Evolutionary conservation across 2,113 vertebrate species (phyloP), one percentile per base, ranked within the genome.

Genomic region (Gymnarchus niloticus): DNA sequence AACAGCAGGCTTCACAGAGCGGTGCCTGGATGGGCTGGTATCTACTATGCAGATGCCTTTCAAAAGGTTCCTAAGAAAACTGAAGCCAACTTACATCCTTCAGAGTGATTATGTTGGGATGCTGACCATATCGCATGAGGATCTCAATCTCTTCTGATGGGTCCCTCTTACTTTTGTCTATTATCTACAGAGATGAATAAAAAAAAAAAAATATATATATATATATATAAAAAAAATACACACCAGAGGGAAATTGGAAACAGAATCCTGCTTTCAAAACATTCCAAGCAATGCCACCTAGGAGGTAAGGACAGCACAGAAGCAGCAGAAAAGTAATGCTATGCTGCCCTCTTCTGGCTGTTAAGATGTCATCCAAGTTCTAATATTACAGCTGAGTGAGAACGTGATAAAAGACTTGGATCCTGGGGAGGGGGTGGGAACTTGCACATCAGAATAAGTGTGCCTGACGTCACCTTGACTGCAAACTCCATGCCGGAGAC

Each of bases 141-240:
- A 99, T 99, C 90, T 99, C 98, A 1, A 98, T 99, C 94, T 99
- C 98, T 92, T 99, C 98, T 2, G 98, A 98, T 0, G 98, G 98
- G 87, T 99, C 98, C 87, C 97, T 93, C 89, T 99, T 99, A 91
- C 96, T 97, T 95, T 99, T 99, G 92, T 99, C 98, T 92, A 99
- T 99, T 89, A 98, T 97, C 97, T 98, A 93, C 87, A 92, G 85
- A 1, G 84, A 81, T 1, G 56, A 56, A 23, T 28, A 84, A 84
- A 28, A 54, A 77, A 83, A n/a, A 46, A 83, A 41, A n/a, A 88
- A 51, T 6, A 0, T 5, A 7, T 77, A 46, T 48, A 37, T 23
- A 5, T 21, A 21, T 17, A 57, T 77, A 54, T 4, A 56, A 33
- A 77, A 6, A 41, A 51, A 83, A 23, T 21, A 76, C 14, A 80